Conservation (phyloP, 2,113 vertebrate species). For the Myrmophylax atrothorax region DNA sequence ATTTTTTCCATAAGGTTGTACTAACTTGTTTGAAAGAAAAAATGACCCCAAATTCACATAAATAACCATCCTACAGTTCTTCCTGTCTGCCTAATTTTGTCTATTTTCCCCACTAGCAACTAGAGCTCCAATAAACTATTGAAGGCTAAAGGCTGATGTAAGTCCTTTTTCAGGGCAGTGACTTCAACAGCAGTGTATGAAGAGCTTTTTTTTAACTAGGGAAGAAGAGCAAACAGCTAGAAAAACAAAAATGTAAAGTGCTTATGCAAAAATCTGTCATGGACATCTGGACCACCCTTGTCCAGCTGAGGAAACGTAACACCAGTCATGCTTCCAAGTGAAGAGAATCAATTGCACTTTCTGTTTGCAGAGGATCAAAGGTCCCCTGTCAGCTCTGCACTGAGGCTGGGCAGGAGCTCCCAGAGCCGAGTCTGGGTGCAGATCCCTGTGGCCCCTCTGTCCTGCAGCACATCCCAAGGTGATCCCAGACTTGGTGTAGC, state of each 20-base stretch:
- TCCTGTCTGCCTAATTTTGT: conserved; percentile 22
- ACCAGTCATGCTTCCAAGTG: not conserved
- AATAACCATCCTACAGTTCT: not conserved
- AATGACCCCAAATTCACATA: not conserved
- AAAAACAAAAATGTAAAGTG: conserved; percentile 41
- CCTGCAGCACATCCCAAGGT: not conserved
- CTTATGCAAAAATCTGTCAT: conserved; percentile 25
- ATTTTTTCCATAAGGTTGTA: conserved; percentile 13
- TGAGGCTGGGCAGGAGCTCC: not conserved
- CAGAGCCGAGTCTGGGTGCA: not conserved
- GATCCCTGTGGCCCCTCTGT: not conserved
- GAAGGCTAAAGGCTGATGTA: not conserved
- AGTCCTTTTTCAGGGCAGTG: not conserved
- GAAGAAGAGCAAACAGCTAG: conserved; percentile 52
- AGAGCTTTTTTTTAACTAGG: not conserved
- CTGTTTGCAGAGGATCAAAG: not conserved
- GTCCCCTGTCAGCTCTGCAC: not conserved
- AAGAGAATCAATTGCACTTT: conserved; percentile 43
- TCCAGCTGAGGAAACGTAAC: conserved; percentile 39
- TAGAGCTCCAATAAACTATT: not conserved
- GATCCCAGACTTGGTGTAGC: not conserved
- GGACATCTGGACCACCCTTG: conserved; percentile 56
- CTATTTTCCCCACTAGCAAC: conserved; percentile 1
- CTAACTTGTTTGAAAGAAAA: conserved; percentile 3
- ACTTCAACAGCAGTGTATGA: conserved; percentile 6